Evolutionary conservation across 1,140 invertebrate species (phyloP).

Genomic region (Heliothis virescens): DNA sequence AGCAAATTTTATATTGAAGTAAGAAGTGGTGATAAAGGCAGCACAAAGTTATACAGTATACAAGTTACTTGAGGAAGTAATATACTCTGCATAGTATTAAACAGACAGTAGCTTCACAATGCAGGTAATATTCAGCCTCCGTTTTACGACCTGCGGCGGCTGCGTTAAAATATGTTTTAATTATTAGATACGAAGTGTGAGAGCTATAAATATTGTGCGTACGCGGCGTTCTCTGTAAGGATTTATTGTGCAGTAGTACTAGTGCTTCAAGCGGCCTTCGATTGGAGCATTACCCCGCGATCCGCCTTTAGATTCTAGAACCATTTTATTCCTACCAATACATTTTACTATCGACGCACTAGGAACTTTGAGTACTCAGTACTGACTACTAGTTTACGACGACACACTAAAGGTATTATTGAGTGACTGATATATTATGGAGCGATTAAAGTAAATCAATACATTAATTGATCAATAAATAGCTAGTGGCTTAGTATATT

Average conservation of each 20-base stretch:
- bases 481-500: not conserved
- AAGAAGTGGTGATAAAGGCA: not conserved
- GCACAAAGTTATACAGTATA: not conserved
- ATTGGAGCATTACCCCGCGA: constrained; percentile 57
- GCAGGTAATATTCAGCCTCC: constrained; percentile 39
- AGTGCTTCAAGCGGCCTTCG: constrained; percentile 56
- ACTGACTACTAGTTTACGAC: too few species aligned
- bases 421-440: too few species aligned
- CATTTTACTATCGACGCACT: constrained; percentile 14
- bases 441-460: too few species aligned
- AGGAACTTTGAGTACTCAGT: not conserved
- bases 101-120: constrained; percentile 31
- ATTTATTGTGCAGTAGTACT: constrained; percentile 65
- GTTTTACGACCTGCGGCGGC: constrained; percentile 30
- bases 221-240: constrained; percentile 52
- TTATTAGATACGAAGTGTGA: constrained; percentile 63
- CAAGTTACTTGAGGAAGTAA: constrained; percentile 24
- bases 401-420: too few species aligned
- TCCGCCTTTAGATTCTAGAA: constrained; percentile 4
- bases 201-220: constrained; percentile 33
- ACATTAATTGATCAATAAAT: not conserved
- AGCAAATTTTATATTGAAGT: too few species aligned
- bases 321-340: constrained; percentile 29
- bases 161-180: constrained; percentile 58
- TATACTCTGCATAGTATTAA: constrained; percentile 12